Evolutionary conservation across 2,888 invertebrate genomes (phyloP), one percentile per base, ranked within the genome.

Genomic region (Fragum fragum): DNA sequence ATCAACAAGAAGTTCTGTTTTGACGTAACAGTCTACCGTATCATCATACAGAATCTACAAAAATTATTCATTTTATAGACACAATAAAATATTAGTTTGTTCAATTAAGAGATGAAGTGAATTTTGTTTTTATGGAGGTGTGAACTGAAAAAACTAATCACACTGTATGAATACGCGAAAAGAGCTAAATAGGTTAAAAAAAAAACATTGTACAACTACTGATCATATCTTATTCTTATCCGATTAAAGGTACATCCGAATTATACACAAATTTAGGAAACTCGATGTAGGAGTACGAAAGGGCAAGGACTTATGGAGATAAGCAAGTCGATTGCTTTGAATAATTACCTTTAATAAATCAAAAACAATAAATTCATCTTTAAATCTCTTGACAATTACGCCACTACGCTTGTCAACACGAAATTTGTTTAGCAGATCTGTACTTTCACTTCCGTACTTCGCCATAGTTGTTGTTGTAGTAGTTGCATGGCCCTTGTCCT

Each of bases 11-110:
- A 91, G 80, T 69, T 91, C 90, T 73, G 86, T 82, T 73, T 91
- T 91, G 1, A 79, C 76, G 59, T 73, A 70, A 21, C 53, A 73
- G 23, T 91, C 90, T 9, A 88, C 83, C 1, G 76, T 73, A 73
- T 92, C 91, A 73, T 90, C 91, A 86, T 90, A 90, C 29, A 92
- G 73, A 1, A 87, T 85, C 92, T 92, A 71, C 7, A 74, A 32
- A 18, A 47, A 39, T 9, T n/a, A n/a, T n/a, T n/a, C n/a, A n/a
- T n/a, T n/a, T n/a, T n/a, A n/a, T n/a, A 66, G n/a, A n/a, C 36
- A 66, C 28, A 29, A 66, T 66, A 11, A 29, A 2, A 21, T 39
- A 36, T 39, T 9, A 32, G 18, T 66, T 66, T 11, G 3, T 36
- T 16, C 18, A 66, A 14, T 16, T 11, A 66, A 16, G 14, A n/a